These are phyloP conservation scores for Epinotia demarniana DNA, from an alignment of 2,888 invertebrate species.

Conservation along the genomic window DNA sequence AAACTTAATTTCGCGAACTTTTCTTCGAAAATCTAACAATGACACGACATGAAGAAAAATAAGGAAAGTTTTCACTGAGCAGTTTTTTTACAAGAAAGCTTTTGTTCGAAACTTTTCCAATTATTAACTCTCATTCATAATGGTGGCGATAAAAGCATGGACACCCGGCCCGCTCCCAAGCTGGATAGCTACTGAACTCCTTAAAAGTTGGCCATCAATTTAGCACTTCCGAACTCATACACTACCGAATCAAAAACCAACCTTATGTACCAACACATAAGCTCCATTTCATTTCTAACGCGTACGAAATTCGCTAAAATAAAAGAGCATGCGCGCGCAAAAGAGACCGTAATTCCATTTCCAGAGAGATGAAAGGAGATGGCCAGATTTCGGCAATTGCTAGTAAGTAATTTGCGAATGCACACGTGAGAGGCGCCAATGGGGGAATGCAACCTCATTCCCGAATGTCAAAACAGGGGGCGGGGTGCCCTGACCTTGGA, in stretches of 20 bases:
- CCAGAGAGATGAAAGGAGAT: slow-evolving; percentile 54
- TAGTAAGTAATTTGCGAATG: slow-evolving; percentile 51
- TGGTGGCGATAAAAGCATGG: not conserved
- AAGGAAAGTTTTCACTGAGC: not conserved
- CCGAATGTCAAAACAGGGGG: slow-evolving; percentile 20
- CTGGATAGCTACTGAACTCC: slow-evolving; percentile 14
- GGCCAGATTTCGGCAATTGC: slow-evolving; percentile 50
- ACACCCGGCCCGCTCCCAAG: slow-evolving; percentile 3
- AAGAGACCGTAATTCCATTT: slow-evolving; percentile 49
- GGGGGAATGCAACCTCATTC: slow-evolving; percentile 45
- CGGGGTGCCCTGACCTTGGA: slow-evolving; percentile 26
- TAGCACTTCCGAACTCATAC: slow-evolving; percentile 27
- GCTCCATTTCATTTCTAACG: slow-evolving; percentile 45
- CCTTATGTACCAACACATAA: slow-evolving; percentile 57
- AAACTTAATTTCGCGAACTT: not conserved
- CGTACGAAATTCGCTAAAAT: slow-evolving; percentile 17
- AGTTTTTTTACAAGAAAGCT: not conserved
- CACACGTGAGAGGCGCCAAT: slow-evolving; percentile 54
- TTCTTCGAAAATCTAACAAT: not conserved
- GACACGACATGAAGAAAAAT: not conserved
- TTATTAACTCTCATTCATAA: slow-evolving; percentile 32
- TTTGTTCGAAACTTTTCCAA: slow-evolving; percentile 31
- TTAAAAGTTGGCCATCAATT: slow-evolving; percentile 39
- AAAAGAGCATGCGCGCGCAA: slow-evolving; percentile 72
- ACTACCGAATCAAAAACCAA: slow-evolving; percentile 48